Conservation (phyloP, 2,888 invertebrate species). For the Pachliopta kotzebuea region DNA sequence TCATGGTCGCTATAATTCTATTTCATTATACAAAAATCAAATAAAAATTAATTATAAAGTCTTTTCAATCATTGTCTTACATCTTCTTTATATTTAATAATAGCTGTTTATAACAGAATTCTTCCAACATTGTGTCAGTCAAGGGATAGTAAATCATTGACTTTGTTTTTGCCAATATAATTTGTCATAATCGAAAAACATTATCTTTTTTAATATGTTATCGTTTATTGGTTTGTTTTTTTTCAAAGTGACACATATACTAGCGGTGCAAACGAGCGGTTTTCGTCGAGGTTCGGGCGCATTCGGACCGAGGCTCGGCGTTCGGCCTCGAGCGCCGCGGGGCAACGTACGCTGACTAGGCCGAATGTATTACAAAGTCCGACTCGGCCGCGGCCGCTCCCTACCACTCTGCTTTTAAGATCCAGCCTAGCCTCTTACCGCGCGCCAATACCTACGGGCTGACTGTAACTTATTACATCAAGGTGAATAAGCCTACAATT, state of each 20-base stretch:
- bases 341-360: conserved; percentile 79
- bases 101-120: too few species aligned
- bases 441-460: conserved; percentile 59
- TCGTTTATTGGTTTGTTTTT: background rate
- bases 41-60: too few species aligned
- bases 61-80: too few species aligned
- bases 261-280: conserved; percentile 35
- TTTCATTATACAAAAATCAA: too few species aligned
- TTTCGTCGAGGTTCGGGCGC: conserved; percentile 57
- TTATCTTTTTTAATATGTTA: background rate
- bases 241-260: conserved; percentile 15
- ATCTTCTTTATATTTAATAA: too few species aligned
- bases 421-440: conserved; percentile 76
- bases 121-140: too few species aligned
- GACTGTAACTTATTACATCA: conserved; percentile 65
- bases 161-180: background rate
- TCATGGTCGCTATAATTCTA: too few species aligned
- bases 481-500: conserved; percentile 61
- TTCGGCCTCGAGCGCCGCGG: conserved; percentile 68
- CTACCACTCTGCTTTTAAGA: conserved; percentile 73
- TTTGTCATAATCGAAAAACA: background rate
- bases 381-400: conserved; percentile 72
- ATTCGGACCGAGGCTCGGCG: conserved; percentile 44
- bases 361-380: conserved; percentile 80
- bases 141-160: too few species aligned